Base-by-base conservation (phyloP, 2,888 invertebrate species). In the Apodemia zela region DNA sequence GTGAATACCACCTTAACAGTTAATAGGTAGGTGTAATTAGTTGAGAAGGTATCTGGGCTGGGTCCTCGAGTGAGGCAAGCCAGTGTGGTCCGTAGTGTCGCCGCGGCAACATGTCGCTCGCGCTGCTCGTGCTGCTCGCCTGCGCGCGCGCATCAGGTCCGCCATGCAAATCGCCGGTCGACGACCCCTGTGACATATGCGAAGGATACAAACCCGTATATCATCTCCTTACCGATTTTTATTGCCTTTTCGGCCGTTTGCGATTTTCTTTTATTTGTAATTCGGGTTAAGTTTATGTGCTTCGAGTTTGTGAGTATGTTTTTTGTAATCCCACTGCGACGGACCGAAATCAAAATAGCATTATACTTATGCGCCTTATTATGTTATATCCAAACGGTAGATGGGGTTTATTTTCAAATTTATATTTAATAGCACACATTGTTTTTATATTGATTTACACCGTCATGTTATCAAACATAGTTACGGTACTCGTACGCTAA, bases 141-240 rank as follows among this genome's bases (percentile, higher is more conserved):
- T 70, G 72, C 69, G 71, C 72, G 67, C 70, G 76, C 75, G 73
- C 75, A 73, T 72, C 76, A 72, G 77, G 75, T 74, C 69, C 69
- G 72, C 69, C 77, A 79, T 79, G 84, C 85, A 79, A 84, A 83
- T 77, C 73, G 58, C 73, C 81, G 89, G 87, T 82, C 89, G 74
- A 73, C 77, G 86, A 88, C 86, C 89, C 82, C 82, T 76, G 80
- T 83, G 84, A 82, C 78, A 81, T 82, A 84, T 81, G 81, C 78
- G 54, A 54, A 54, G 54, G 54, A 54, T 54, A 54, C 54, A 54
- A 29, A 54, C 35, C 21, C 42, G 18, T 42, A 60, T 45, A 58
- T 54, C 63, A 47, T 59, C 63, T 59, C 59, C 63, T 58, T 21
- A 47, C 59, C 13, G 15, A 58, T 59, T 42, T 33, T 59, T 59